Conservation (phyloP, 2,888 invertebrate genomes). For the Drosophila ezoana region DNA sequence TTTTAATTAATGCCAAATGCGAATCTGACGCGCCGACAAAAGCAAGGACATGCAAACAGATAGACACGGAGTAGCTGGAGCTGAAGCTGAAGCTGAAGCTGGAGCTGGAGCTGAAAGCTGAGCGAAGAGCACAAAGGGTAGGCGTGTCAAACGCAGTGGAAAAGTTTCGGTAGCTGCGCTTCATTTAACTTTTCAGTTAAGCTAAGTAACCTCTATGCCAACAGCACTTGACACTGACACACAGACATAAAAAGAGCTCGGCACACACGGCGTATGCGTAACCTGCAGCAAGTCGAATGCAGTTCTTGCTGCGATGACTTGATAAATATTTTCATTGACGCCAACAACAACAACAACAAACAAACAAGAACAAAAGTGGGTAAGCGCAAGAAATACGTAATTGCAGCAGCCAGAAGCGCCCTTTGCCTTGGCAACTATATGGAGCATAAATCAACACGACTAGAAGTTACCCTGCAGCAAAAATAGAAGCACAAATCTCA, state of each 20-base stretch:
- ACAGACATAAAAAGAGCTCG: conserved; percentile 1
- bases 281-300: conserved; percentile 48
- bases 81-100: neutral
- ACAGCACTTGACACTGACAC: conserved; percentile 54
- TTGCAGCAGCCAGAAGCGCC: conserved; percentile 21
- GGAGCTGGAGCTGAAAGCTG: conserved; percentile 1
- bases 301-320: conserved; percentile 50
- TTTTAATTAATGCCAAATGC: conserved; percentile 64
- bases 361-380: conserved; percentile 5
- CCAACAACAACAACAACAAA: conserved; percentile 22
- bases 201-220: conserved; percentile 31
- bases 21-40: conserved; percentile 9
- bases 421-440: conserved; percentile 53
- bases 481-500: no score
- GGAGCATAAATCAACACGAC: neutral
- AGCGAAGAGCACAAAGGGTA: neutral
- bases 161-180: conserved; percentile 56
- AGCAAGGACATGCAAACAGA: neutral
- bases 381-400: neutral
- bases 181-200: conserved; percentile 65
- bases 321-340: conserved; percentile 70
- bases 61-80: neutral
- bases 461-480: neutral
- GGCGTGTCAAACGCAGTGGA: conserved; percentile 61
- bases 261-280: conserved; percentile 54